A percentile compares a stretch with the other conserved stretches of the same genome.
These are phyloP conservation scores for Amaurobius ferox DNA, from an alignment of 2,888 invertebrate genomes.

Conservation along the genomic window DNA sequence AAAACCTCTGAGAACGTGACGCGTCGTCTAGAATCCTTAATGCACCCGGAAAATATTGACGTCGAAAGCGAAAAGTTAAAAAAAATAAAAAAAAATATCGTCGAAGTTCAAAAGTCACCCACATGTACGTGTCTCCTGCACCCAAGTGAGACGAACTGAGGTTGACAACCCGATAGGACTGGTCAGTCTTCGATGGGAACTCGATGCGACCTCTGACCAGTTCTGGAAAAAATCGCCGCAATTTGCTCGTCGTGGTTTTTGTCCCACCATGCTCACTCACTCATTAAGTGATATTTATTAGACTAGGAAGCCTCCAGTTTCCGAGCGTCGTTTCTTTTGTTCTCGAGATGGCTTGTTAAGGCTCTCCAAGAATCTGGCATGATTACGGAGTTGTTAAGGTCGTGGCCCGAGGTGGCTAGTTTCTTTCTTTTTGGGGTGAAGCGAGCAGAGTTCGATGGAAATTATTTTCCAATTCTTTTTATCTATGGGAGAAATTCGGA, in stretches of 20 bases:
- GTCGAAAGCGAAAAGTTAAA: not conserved
- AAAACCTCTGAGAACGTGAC: constrained; percentile 1
- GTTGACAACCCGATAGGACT: constrained; percentile 50
- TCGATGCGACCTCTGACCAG: constrained; percentile 44
- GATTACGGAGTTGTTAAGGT: constrained; percentile 35
- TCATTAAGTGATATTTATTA: constrained; percentile 69
- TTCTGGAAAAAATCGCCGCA: constrained; percentile 38
- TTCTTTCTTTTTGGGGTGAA: constrained; percentile 33
- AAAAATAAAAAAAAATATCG: not conserved
- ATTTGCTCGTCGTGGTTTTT: constrained; percentile 32
- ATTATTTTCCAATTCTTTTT: constrained; percentile 18
- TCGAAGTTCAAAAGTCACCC: constrained; percentile 14
- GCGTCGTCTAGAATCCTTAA: not conserved
- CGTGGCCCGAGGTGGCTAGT: constrained; percentile 39
- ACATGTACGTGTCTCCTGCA: not conserved
- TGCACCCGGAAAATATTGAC: not conserved
- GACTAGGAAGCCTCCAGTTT: constrained; percentile 57
- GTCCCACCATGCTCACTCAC: constrained; percentile 9
- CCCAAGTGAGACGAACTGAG: constrained; percentile 35
- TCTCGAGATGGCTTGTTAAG: constrained; percentile 27
- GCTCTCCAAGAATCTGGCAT: constrained; percentile 1
- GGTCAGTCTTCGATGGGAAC: constrained; percentile 53
- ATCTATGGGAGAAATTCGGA: constrained; percentile 4
- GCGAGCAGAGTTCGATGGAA: constrained; percentile 48
- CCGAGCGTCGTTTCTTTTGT: constrained; percentile 62